Evolutionary conservation across 2,888 invertebrate genomes (phyloP).

Genomic region (Acrocyrtus sp.): DNA sequence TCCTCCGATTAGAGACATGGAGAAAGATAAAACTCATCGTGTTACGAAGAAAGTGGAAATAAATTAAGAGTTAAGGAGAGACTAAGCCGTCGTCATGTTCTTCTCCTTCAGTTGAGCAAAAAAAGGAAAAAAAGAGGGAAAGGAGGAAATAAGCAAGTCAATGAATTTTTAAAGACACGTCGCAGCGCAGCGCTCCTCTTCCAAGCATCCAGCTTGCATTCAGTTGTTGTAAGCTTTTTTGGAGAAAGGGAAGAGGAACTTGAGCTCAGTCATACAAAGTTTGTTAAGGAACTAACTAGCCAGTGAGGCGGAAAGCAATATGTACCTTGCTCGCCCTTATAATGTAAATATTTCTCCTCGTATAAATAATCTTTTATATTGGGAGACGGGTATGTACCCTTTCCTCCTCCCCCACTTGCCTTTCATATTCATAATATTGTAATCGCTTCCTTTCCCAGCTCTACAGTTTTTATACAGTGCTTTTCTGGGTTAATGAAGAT

Average conservation of each 20-base stretch:
- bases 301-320: conserved; percentile 37
- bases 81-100: background rate
- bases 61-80: conserved; percentile 27
- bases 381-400: too few relatives aligned
- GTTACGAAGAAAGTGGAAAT: conserved; percentile 31
- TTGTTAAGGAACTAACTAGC: conserved; percentile 24
- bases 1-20: background rate
- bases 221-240: background rate
- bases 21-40: background rate
- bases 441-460: conserved; percentile 15
- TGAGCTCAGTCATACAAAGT: background rate
- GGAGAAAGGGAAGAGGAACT: background rate
- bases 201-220: background rate
- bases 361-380: too few relatives aligned
- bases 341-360: background rate
- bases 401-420: too few relatives aligned
- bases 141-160: conserved; percentile 2
- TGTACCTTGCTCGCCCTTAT: background rate
- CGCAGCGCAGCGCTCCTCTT: background rate
- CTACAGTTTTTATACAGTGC: background rate
- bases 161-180: conserved; percentile 41
- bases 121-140: conserved; percentile 3
- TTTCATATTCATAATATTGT: conserved; percentile 12
- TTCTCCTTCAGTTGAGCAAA: background rate
- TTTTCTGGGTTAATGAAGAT: conserved; percentile 39